Percentiles rank a stretch among this genome's conserved stretches.
Evolutionary conservation across 2,113 vertebrate genomes (phyloP).

Genomic region (Prunella fulvescens): DNA sequence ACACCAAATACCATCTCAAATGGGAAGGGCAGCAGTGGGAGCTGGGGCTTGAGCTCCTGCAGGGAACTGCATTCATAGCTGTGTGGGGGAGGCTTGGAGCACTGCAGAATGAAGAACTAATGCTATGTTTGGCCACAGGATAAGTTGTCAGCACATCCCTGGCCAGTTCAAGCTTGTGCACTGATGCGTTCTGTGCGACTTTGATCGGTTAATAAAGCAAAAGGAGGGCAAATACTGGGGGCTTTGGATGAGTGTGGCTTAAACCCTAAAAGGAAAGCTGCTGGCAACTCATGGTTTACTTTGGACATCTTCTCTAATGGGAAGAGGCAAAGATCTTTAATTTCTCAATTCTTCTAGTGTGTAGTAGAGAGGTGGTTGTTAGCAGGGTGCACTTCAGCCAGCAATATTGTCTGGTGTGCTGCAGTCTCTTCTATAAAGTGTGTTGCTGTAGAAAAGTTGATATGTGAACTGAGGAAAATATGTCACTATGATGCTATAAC

Average conservation of each 20-base stretch:
- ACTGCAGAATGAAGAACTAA: neutral
- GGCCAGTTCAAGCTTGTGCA: neutral
- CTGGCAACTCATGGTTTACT: neutral
- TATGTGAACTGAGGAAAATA: neutral
- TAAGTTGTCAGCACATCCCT: accelerated
- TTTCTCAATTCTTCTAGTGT: neutral
- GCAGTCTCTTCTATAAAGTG: neutral
- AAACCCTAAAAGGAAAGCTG: neutral
- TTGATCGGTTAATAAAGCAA: neutral
- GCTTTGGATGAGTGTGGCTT: neutral
- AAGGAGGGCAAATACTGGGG: neutral
- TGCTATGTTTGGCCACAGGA: neutral
- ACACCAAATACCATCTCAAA: neutral
- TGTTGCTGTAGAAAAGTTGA: neutral
- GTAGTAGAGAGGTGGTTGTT: neutral
- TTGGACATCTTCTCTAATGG: neutral
- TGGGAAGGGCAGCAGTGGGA: neutral
- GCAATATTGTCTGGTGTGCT: neutral
- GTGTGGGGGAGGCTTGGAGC: neutral
- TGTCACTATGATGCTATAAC: neutral
- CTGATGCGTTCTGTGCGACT: accelerated
- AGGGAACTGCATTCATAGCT: neutral
- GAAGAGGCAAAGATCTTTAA: neutral
- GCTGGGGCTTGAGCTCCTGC: neutral
- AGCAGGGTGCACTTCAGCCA: neutral